Conservation (phyloP, 2,888 invertebrate genomes). For the Hoplodrina ambigua region DNA sequence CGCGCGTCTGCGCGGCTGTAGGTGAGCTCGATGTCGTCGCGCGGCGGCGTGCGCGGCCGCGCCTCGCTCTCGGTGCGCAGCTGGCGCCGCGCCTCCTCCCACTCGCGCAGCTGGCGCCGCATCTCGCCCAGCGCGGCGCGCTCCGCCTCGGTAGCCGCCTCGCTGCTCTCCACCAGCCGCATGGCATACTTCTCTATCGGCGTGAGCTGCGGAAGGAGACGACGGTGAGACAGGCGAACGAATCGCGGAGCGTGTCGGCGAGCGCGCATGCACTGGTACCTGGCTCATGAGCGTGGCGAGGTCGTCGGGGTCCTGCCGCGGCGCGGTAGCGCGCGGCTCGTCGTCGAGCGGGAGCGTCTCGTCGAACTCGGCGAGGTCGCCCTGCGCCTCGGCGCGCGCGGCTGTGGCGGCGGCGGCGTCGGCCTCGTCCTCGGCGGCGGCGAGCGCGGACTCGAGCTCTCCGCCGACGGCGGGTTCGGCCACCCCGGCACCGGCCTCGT, state of each 20-base stretch:
- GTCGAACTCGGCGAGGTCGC: slow-evolving; percentile 98
- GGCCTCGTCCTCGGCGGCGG: slow-evolving; percentile 98
- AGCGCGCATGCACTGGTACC: slow-evolving; percentile 61
- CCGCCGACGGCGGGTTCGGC: slow-evolving; percentile 92
- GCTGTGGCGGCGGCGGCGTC: slow-evolving; percentile 97
- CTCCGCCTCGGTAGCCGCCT: slow-evolving; percentile 95
- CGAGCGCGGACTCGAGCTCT: slow-evolving; percentile 95
- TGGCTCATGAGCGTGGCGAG: slow-evolving; percentile 79
- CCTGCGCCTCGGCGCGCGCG: slow-evolving; percentile 97
- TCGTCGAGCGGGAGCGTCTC: slow-evolving; percentile 97
- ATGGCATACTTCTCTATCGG: slow-evolving; percentile 99
- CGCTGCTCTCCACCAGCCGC: slow-evolving; percentile 96
- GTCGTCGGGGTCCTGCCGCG: slow-evolving; percentile 64
- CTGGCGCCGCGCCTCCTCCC: slow-evolving; percentile 92
- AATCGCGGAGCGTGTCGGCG: background rate
- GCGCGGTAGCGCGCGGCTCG: slow-evolving; percentile 84
- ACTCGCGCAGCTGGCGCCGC: slow-evolving; percentile 93
- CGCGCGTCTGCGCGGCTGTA: slow-evolving; percentile 87
- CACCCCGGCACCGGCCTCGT: slow-evolving; percentile 84
- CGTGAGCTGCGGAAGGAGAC: slow-evolving; percentile 92
- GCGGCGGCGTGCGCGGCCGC: slow-evolving; percentile 82
- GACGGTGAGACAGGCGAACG: background rate
- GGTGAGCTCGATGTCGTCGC: slow-evolving; percentile 59
- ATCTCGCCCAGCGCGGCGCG: slow-evolving; percentile 97
- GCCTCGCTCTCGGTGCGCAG: slow-evolving; percentile 84